These are phyloP conservation scores for Papilio helenus DNA, from an alignment of 1,140 invertebrate species.

Conservation along the genomic window DNA sequence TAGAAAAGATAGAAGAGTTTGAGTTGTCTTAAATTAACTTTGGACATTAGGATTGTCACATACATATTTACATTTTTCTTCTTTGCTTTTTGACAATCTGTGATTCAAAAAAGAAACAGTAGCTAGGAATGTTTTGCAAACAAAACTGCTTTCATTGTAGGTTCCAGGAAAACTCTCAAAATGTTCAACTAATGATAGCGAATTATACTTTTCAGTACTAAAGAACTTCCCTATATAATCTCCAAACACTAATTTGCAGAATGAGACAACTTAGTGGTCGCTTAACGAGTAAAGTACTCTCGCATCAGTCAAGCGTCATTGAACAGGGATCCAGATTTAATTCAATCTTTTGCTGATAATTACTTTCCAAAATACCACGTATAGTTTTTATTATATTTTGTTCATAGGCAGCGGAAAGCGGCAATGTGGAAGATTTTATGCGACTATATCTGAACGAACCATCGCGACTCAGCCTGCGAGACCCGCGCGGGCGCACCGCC, in stretches of 20 bases:
- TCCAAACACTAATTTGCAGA: too few relatives aligned
- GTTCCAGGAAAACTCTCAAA: too few relatives aligned
- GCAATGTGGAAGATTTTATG: slow-evolving; percentile 91
- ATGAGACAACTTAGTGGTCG: too few relatives aligned
- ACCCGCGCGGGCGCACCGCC: slow-evolving; percentile 88
- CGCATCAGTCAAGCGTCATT: too few relatives aligned
- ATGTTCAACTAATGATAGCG: too few relatives aligned
- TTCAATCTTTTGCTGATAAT: too few relatives aligned
- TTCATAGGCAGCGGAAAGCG: slow-evolving; percentile 90
- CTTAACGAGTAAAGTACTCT: too few relatives aligned
- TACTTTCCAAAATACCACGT: too few relatives aligned
- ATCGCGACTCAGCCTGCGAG: slow-evolving; percentile 86
- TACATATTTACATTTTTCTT: background rate
- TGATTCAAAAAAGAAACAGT: background rate
- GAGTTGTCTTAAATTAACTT: background rate
- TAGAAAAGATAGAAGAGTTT: background rate
- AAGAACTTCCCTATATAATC: too few relatives aligned
- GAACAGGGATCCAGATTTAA: too few relatives aligned
- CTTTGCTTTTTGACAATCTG: background rate
- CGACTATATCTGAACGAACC: slow-evolving; percentile 87
- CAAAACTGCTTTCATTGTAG: too few relatives aligned
- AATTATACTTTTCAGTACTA: too few relatives aligned
- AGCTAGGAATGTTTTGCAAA: background rate
- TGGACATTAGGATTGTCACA: background rate
- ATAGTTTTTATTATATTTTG: background rate